Evolutionary conservation across 2,888 invertebrate genomes (phyloP).

Genomic region (Pinctada fucata): DNA sequence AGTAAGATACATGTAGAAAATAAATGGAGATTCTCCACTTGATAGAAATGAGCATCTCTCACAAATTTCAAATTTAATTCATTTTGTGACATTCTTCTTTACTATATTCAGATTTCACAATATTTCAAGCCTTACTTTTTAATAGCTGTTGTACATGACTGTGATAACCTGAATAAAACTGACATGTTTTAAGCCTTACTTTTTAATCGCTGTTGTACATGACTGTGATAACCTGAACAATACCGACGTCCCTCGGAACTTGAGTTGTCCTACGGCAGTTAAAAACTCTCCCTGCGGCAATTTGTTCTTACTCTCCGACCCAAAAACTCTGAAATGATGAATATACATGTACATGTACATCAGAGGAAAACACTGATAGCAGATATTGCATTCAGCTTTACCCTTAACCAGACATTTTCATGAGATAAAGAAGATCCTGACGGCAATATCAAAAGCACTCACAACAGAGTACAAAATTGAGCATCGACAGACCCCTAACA

Average conservation of each 20-base stretch:
- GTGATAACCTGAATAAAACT: slow-evolving; percentile 81
- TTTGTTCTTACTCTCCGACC: slow-evolving; percentile 67
- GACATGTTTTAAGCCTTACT: slow-evolving; percentile 78
- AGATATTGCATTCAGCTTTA: too few relatives aligned
- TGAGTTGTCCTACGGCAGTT: slow-evolving; percentile 82
- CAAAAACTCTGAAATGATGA: slow-evolving; percentile 73
- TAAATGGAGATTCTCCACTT: too few relatives aligned
- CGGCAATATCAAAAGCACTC: too few relatives aligned
- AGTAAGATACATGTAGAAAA: too few relatives aligned
- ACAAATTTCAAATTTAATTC: too few relatives aligned
- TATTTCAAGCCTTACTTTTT: slow-evolving; percentile 60
- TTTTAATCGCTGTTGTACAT: slow-evolving; percentile 61
- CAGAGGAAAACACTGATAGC: background rate
- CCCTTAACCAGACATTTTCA: too few relatives aligned
- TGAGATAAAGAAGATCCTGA: too few relatives aligned
- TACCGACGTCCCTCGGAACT: slow-evolving; percentile 83
- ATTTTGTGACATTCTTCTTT: too few relatives aligned
- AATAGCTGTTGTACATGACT: slow-evolving; percentile 70
- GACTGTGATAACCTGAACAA: slow-evolving; percentile 82
- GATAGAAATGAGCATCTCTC: too few relatives aligned
- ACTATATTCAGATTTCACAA: too few relatives aligned
- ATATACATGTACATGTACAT: slow-evolving; percentile 8
- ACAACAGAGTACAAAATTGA: too few relatives aligned
- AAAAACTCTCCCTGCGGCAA: slow-evolving; percentile 80
- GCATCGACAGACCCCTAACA: too few relatives aligned